phyloP scores from a whole-genome alignment of 2,113 vertebrate genomes.

The Telmatochromis brachygnathus region DNA sequence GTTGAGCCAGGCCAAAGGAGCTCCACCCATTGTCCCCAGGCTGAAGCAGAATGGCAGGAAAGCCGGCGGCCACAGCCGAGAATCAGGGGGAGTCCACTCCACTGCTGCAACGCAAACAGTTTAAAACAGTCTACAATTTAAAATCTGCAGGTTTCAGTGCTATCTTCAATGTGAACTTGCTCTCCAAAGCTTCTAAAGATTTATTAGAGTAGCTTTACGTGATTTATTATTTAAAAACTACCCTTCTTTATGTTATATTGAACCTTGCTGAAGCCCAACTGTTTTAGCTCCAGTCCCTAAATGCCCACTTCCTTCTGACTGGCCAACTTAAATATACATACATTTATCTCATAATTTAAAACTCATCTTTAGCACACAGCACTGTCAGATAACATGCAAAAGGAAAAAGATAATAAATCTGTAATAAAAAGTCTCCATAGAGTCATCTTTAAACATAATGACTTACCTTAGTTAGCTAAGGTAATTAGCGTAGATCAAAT shows the following conservation, averaged over 20 bases:
- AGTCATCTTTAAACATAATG: not conserved
- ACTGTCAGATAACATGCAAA: not conserved
- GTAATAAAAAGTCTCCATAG: not conserved
- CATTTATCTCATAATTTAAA: not conserved
- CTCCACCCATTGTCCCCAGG: conserved; percentile 63
- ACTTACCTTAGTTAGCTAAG: not conserved
- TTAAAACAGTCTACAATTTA: not conserved
- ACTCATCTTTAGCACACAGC: not conserved
- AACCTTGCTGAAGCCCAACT: not conserved
- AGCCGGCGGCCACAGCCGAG: conserved; percentile 60
- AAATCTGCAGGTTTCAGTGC: not conserved
- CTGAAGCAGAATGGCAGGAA: conserved; percentile 68
- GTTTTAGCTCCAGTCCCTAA: not conserved
- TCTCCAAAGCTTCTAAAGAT: not conserved
- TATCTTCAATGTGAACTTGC: not conserved
- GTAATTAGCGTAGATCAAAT: not conserved
- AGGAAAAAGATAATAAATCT: not conserved
- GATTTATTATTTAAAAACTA: not conserved
- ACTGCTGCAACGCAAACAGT: conserved; percentile 41
- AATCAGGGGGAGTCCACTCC: conserved; percentile 60
- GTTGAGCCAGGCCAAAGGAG: conserved; percentile 53
- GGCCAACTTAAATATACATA: not conserved
- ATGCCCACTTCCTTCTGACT: not conserved
- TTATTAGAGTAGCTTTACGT: not conserved
- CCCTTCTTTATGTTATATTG: not conserved